A percentile compares a stretch with the other conserved stretches of the same genome.
phyloP scores from a whole-genome alignment of 2,888 invertebrate species.

The Drosophila kuntzei region DNA sequence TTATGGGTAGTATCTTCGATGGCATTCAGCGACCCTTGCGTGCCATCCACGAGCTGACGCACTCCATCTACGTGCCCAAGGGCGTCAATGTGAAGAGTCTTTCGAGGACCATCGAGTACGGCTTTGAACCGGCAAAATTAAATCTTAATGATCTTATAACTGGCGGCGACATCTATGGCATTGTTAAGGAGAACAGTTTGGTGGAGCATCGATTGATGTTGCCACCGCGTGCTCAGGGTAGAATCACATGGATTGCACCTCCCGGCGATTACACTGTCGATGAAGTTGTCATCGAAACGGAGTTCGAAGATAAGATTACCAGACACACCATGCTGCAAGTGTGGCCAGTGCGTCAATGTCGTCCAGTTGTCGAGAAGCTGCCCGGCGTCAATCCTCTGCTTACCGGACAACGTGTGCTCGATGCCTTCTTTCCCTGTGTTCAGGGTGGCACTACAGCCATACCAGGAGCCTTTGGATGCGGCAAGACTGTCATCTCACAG shows the following conservation, averaged over 20 bases:
- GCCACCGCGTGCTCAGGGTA: constrained; percentile 97
- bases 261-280: constrained; percentile 96
- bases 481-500: constrained; percentile 99
- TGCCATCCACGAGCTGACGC: constrained; percentile 96
- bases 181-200: constrained; percentile 98
- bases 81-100: constrained; percentile 97
- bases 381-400: constrained; percentile 99
- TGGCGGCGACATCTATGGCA: constrained; percentile 98
- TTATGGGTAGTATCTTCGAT: constrained; percentile 99
- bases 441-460: constrained; percentile 99
- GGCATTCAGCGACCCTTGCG: constrained; percentile 99
- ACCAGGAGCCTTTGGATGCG: constrained; percentile 99
- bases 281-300: constrained; percentile 97
- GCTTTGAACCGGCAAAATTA: constrained; percentile 93
- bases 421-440: constrained; percentile 99
- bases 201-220: constrained; percentile 98
- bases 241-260: constrained; percentile 96
- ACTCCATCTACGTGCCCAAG: constrained; percentile 99
- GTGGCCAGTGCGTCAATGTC: constrained; percentile 99
- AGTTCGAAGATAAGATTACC: constrained; percentile 97
- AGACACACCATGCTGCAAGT: constrained; percentile 98
- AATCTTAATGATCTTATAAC: constrained; percentile 97
- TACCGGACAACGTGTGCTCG: constrained; percentile 98
- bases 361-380: constrained; percentile 98
- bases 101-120: constrained; percentile 93